Base-by-base conservation (phyloP, 1,140 invertebrate species). In the Listronotus bonariensis region DNA sequence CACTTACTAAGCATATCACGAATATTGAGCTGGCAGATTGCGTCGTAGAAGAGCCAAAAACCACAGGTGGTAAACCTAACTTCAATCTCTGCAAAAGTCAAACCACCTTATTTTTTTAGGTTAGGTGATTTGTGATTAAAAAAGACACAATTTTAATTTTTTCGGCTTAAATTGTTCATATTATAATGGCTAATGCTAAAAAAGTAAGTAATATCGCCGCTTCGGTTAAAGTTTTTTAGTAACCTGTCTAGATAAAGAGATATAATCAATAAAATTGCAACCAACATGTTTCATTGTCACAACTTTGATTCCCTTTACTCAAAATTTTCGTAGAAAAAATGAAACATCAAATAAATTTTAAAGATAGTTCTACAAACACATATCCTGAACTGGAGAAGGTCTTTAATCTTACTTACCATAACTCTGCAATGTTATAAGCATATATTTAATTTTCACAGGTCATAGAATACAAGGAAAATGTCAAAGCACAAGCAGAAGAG, bases 401-500 rank as follows among this genome's bases (percentile, higher is more conserved):
- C 9, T 20, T 17, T 18, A 1, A 9, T 49, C 8, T 49, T 36
- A 36, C 1, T 9, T 36, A 12, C 8, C 3, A 8, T 36, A 12
- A 36, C 8, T 36, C 8, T 36, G 20, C 20, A 36, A 1, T 45
- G 7, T 9, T 45, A 5, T 6, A 45, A 15, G 1, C 12, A 36
- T 10, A 6, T 15, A n/a, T n/a, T 18, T 32, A 10, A 17, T 61
- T 58, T 55, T 65, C 55, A 15, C 80, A 92, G 89, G 89, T 92
- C 71, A 87, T 91, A 76, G 89, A 92, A 73, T 92, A 92, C 80
- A 93, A 92, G 82, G 89, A 92, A 73, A 86, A 86, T 15, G 77
- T 93, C 54, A 92, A 91, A 78, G 83, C 84, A 34, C 90, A 92
- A 80, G 93, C 92, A 12, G 94, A 97, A 78, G 85, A 89, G 69